Conservation (phyloP, 2,888 invertebrate genomes). For the Cephus rjabovi region DNA sequence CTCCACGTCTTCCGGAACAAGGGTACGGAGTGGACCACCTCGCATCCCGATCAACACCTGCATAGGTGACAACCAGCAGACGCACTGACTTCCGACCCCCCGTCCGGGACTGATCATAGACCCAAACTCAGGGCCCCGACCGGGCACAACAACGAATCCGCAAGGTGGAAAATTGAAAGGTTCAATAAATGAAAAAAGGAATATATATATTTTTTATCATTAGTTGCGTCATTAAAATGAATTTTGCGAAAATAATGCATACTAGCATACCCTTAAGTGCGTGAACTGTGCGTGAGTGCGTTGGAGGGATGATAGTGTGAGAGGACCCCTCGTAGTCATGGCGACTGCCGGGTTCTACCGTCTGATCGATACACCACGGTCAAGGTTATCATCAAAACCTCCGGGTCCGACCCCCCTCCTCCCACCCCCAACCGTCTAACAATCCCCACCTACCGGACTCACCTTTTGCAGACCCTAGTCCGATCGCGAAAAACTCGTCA, state of each 20-base stretch:
- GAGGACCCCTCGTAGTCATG: conserved; percentile 61
- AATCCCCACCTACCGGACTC: not conserved
- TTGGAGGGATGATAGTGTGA: conserved; percentile 15
- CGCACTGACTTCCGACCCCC: too few relatives aligned
- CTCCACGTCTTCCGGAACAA: too few relatives aligned
- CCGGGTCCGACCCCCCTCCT: conserved; percentile 10
- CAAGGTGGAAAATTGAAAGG: not conserved
- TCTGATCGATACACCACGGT: conserved; percentile 63
- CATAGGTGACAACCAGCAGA: too few relatives aligned
- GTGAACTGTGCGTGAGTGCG: conserved; percentile 27
- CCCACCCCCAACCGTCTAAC: not conserved
- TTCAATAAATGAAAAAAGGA: not conserved
- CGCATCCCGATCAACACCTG: too few relatives aligned
- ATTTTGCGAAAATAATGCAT: not conserved
- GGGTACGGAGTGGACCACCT: too few relatives aligned
- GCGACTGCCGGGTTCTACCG: conserved; percentile 62
- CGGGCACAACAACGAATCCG: too few relatives aligned
- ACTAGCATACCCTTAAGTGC: not conserved
- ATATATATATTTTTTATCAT: not conserved
- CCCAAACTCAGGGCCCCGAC: too few relatives aligned
- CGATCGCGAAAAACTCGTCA: not conserved
- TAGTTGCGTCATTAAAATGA: not conserved
- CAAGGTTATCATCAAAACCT: conserved; percentile 52
- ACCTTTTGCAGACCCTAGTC: not conserved
- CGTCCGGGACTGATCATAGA: too few relatives aligned